Evolutionary conservation across 2,888 invertebrate species (phyloP), one percentile per base, ranked within the genome.

Genomic region (Meteorus cinctellus): DNA sequence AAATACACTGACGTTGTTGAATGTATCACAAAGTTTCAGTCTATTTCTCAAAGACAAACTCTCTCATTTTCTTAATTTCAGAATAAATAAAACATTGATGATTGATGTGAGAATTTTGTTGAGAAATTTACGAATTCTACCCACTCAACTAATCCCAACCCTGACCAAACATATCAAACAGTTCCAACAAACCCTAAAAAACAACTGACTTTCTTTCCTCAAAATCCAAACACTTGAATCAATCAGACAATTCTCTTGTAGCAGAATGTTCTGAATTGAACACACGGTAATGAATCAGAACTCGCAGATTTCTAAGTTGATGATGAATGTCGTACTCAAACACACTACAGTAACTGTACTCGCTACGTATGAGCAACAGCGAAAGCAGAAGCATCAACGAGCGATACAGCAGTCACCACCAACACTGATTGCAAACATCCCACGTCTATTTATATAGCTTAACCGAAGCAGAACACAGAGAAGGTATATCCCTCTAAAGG

Each of bases 381-480:
- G 36, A 41, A 41, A 41, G 34, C 34, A 34, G 29, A 51, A 51
- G 55, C 55, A 55, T 48, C 48, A 48, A n/a, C 48, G 14, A 48
- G 48, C n/a, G 6, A 16, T 48, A 75, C 73, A 65, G 73, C 74
- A 79, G 80, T 78, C 81, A 83, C 81, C 82, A 81, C 82, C 82
- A 81, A 80, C 85, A 80, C 86, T 87, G 88, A 88, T 88, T 88
- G 87, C 86, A 84, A 87, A 84, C 86, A 85, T 86, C 84, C 86
- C 86, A 82, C 86, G 82, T 86, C 87, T 87, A 87, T 89, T 89
- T 89, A 85, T 88, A 86, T 85, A 87, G 86, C 87, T 88, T 86
- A 88, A 89, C 87, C 85, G 86, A 86, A 85, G 83, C 86, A 86
- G 87, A 84, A 86, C 86, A 86, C 83, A 86, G 83, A 85, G 86